Evolutionary conservation across 1,140 invertebrate genomes (phyloP).

Genomic region (Pseudomyrmex dendroicus): DNA sequence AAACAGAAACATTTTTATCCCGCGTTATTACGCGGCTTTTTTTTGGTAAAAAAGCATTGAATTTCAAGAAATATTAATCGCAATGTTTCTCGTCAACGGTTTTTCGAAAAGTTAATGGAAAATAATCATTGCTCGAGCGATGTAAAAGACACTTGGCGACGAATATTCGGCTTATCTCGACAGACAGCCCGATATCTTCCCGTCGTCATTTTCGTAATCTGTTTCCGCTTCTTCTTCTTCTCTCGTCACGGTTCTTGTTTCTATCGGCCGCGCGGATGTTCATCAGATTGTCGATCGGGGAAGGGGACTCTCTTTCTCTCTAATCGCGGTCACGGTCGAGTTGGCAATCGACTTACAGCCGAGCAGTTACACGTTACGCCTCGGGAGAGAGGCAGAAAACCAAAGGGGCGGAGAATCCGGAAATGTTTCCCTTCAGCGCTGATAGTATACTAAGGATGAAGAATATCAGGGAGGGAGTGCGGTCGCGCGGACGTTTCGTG

Average conservation of each 20-base stretch:
- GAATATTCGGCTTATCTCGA: too few relatives aligned
- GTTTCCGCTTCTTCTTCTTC: conserved; percentile 14
- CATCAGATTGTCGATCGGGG: conserved; percentile 31
- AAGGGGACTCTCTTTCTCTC: not conserved
- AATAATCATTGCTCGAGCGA: too few relatives aligned
- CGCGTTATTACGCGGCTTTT: not conserved
- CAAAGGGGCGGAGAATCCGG: conserved; percentile 19
- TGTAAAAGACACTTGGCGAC: too few relatives aligned
- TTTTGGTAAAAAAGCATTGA: not conserved
- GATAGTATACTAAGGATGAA: conserved; percentile 30
- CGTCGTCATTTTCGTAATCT: conserved; percentile 6
- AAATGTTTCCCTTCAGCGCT: conserved; percentile 47
- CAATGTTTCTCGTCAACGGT: not conserved
- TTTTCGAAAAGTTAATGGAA: not conserved
- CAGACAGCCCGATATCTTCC: too few relatives aligned
- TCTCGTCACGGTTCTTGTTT: too few relatives aligned
- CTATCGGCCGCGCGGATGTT: not conserved
- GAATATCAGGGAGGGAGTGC: conserved; percentile 24
- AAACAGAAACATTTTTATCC: too few relatives aligned
- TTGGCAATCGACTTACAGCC: conserved; percentile 51
- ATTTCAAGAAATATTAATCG: too few relatives aligned
- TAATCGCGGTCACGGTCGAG: conserved; percentile 56
- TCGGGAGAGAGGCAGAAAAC: not conserved
- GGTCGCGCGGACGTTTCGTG: not conserved
- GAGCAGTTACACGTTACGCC: conserved; percentile 22